These are phyloP conservation scores for Ctenoplectra terminalis DNA, from an alignment of 1,140 invertebrate genomes.

Conservation along the genomic window DNA sequence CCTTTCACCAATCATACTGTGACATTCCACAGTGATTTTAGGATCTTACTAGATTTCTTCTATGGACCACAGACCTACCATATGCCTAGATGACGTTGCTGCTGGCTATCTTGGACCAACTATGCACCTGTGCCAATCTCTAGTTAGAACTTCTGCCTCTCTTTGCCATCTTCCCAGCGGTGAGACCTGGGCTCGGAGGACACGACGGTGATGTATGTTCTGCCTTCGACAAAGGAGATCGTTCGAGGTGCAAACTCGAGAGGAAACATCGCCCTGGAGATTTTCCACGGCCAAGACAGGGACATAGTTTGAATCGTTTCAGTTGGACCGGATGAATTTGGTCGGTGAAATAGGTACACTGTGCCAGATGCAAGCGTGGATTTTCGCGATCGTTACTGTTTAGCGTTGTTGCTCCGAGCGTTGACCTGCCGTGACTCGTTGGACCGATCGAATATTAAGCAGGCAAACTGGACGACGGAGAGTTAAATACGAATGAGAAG, in stretches of 20 bases:
- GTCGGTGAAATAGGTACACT: background rate
- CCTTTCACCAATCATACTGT: too few species aligned
- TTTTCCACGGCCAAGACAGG: background rate
- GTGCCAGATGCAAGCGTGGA: background rate
- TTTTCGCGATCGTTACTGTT: slow-evolving; percentile 31
- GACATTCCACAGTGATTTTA: too few species aligned
- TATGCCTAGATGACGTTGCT: background rate
- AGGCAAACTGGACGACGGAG: slow-evolving; percentile 17
- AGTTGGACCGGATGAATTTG: background rate
- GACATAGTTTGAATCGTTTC: background rate
- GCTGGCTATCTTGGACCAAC: background rate
- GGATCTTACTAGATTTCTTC: too few species aligned
- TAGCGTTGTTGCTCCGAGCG: slow-evolving; percentile 5
- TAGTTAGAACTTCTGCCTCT: background rate
- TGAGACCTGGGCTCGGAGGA: background rate
- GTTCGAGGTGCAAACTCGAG: background rate
- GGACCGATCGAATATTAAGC: slow-evolving; percentile 42
- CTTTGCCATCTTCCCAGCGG: background rate
- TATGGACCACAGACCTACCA: too few species aligned
- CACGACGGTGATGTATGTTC: slow-evolving; percentile 21
- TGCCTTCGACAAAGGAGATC: background rate
- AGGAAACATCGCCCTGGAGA: slow-evolving; percentile 8
- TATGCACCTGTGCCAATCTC: background rate
- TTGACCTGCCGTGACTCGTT: background rate
- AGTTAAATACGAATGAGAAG: slow-evolving; percentile 39